Base-by-base conservation (phyloP, 2,888 invertebrate genomes). In the Acrobasis suavella region DNA sequence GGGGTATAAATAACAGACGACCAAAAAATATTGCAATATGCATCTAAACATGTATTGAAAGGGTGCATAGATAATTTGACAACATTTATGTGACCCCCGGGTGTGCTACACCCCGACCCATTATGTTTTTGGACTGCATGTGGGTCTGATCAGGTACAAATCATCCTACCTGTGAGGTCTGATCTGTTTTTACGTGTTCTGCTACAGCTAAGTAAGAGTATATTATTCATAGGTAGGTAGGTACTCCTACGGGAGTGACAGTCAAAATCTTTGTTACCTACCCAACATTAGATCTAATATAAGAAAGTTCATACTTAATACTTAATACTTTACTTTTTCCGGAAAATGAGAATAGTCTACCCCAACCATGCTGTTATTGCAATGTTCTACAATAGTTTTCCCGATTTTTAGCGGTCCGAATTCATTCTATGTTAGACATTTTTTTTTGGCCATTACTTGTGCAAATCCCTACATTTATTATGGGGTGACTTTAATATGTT, bases 41-140 rank as follows among this genome's bases (percentile, higher is more conserved):
- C 56, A 56, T 56, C 42, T 56, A 46, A 14, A 12, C 46, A 46
- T 46, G 12, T 39, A 42, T 16, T 17, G 56, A 59, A 59, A 50
- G 59, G 59, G 59, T 50, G 59, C 59, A 59, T 50, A 38, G 59
- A 37, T 32, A 59, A 59, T 59, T 49, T 49, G 59, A 50, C 59
- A 50, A 59, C 59, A 50, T 50, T 59, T 50, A 59, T 59, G 50
- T 59, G 37, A 38, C 59, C 59, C 59, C 16, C 9, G 59, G 59
- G 59, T n/a, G 38, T 42, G 49, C 10, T 50, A 32, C 37, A 46
- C 59, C 42, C 56, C 16, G 42, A 42, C 42, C 56, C 32, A 56
- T 56, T 42, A 56, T 42, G 56, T 39, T 16, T 37, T 55, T 17
- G 39, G 42, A 42, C 17, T 39, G 42, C 10, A 42, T 38, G 56